Base-by-base conservation (phyloP, 2,797 vertebrate species). In the Phataginus tricuspis region DNA sequence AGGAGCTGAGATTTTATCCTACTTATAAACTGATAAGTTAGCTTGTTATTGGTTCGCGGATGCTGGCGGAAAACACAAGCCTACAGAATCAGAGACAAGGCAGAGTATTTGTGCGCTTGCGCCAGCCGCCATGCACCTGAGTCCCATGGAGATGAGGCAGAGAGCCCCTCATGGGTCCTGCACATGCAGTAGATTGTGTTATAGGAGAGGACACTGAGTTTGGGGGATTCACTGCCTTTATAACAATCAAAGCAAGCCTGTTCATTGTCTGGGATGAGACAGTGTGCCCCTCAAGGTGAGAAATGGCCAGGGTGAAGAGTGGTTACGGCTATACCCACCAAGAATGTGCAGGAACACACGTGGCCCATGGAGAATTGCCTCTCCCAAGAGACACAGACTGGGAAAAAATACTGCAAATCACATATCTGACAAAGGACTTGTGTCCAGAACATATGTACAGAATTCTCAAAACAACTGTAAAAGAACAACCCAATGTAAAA, bases 21-120 rank as follows among this genome's bases (percentile, higher is more conserved):
- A 42, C 51, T 80, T 84, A 61, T 11, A 42, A 75, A 77, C 61
- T 59, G 49, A 39, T 51, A 61, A 39, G 39, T 90, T 83, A 90
- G n/a, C n/a, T 51, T 68, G 39, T 84, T 84, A 68, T 27, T 90
- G n/a, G 77, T 69, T 68, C n/a, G 19, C 61, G 39, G 59, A 61
- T 84, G 14, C 69, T 39, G 39, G 39, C 21, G 11, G 61, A 84
- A 84, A 71, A 51, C 68, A 57, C 16, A 31, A 75, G 51, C 29
- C 49, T 64, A 34, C 37, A 74, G 68, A 94, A 75, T 89, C 92
- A 5, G 51, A 77, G 71, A 83, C 59, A 77, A 94, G n/a, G 51
- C 19, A 68, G 69, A 89, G 78, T 1, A 16, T 37, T 45, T 45
- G 10, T 84, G 7, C 75, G 25, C n/a, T 59, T 68, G 51, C 75